A percentile compares a stretch with the other conserved stretches of the same genome.
These are phyloP conservation scores for Hipparchia sbordonii DNA, from an alignment of 2,888 invertebrate species.

Conservation along the genomic window DNA sequence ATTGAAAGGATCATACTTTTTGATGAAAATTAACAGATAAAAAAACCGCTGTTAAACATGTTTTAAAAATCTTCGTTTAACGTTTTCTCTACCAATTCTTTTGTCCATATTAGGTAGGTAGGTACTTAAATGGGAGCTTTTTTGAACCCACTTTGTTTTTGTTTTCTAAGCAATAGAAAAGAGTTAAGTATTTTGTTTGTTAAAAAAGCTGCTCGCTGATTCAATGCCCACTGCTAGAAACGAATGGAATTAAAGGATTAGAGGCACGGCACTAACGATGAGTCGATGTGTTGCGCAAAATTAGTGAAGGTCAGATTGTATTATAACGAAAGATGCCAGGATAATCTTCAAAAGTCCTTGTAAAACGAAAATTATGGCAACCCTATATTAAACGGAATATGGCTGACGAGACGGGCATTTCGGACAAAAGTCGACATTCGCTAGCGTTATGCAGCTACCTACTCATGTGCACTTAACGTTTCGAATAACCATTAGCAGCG, in stretches of 20 bases:
- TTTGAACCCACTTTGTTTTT: too few relatives aligned
- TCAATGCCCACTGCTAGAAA: too few relatives aligned
- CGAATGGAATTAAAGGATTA: background rate
- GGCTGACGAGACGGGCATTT: constrained; percentile 77
- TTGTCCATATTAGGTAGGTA: too few relatives aligned
- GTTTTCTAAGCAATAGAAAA: too few relatives aligned
- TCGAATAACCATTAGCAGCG: constrained; percentile 41
- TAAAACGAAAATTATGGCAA: background rate
- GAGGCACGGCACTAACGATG: background rate
- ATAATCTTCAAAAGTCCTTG: background rate
- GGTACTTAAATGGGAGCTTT: too few relatives aligned
- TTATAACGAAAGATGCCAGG: background rate
- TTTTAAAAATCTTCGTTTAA: too few relatives aligned
- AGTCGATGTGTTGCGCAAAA: background rate
- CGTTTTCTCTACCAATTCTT: too few relatives aligned
- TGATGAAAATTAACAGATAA: too few relatives aligned
- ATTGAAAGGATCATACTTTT: too few relatives aligned
- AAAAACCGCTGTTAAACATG: too few relatives aligned
- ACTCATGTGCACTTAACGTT: constrained; percentile 54
- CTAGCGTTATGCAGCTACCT: constrained; percentile 66
- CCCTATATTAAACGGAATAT: constrained; percentile 67
- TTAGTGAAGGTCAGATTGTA: background rate
- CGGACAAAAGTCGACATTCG: constrained; percentile 76
- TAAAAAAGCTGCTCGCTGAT: too few relatives aligned
- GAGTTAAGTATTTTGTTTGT: too few relatives aligned